Conservation (phyloP, 1,140 invertebrate species). For the Drosophila arawakana region DNA sequence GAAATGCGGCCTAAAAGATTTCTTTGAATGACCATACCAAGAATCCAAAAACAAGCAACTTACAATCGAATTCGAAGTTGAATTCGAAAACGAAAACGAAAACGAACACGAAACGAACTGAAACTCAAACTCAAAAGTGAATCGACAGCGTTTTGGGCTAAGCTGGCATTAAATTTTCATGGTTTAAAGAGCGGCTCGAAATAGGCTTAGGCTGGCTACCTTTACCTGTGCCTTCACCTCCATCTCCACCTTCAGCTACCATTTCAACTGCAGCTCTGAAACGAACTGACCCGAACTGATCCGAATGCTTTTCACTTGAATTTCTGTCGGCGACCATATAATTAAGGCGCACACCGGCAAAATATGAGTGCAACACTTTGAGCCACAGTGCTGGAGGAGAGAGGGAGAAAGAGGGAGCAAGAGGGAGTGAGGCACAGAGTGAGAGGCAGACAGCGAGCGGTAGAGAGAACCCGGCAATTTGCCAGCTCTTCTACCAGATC, state of each 20-base stretch:
- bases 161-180: conserved; percentile 82
- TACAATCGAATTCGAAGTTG: background rate
- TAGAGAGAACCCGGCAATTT: conserved; percentile 60
- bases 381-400: conserved; percentile 31
- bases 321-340: conserved; percentile 79
- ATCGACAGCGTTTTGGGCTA: conserved; percentile 50
- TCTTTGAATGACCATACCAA: conserved; percentile 47
- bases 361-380: conserved; percentile 80
- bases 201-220: conserved; percentile 65
- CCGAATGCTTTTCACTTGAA: conserved; percentile 74
- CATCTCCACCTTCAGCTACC: background rate
- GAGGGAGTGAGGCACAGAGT: too few relatives aligned
- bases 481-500: conserved; percentile 36
- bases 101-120: background rate
- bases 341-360: conserved; percentile 79
- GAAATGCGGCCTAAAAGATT: conserved; percentile 71
- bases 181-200: conserved; percentile 78
- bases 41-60: background rate
- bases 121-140: conserved; percentile 10
- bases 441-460: too few relatives aligned
- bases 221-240: background rate
- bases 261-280: background rate
- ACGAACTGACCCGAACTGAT: conserved; percentile 12
- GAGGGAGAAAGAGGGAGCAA: conserved; percentile 18
- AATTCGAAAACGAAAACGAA: background rate